Percentiles rank a stretch among this genome's conserved stretches.
Conservation (phyloP, 2,888 invertebrate species). For the Lasioglossum malachurum region DNA sequence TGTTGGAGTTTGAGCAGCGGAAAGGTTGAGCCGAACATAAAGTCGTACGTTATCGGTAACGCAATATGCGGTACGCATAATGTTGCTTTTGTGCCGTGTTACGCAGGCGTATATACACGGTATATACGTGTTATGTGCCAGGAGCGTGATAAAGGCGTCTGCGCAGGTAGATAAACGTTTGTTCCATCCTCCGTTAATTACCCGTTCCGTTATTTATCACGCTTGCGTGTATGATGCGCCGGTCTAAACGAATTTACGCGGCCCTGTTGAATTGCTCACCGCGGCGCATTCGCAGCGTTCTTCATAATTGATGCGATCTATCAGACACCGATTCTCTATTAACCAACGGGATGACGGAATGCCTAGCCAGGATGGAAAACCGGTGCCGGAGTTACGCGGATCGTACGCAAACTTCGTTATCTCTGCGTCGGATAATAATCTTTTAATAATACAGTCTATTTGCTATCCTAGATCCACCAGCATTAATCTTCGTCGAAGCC, state of each 20-base stretch:
- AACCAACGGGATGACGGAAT: constrained; percentile 28
- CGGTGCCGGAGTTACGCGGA: not conserved
- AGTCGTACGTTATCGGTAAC: constrained; percentile 69
- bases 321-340: constrained; percentile 65
- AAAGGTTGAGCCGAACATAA: constrained; percentile 42
- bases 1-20: constrained; percentile 29
- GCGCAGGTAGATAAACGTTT: constrained; percentile 73
- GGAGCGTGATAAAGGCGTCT: constrained; percentile 72
- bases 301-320: constrained; percentile 68
- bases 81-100: constrained; percentile 73
- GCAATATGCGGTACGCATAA: constrained; percentile 72
- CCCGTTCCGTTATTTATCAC: constrained; percentile 71
- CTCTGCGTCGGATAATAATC: not conserved
- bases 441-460: constrained; percentile 10
- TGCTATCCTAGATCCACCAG: not conserved
- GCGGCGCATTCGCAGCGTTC: constrained; percentile 61
- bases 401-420: not conserved
- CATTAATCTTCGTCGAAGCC: not conserved
- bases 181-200: constrained; percentile 73
- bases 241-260: constrained; percentile 69
- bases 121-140: constrained; percentile 32
- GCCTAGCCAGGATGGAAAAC: not conserved
- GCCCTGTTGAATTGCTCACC: constrained; percentile 65
- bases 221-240: constrained; percentile 65
- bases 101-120: constrained; percentile 16